Evolutionary conservation across 53 echinoderm and acorn worm genomes (phyloP), one percentile per base, ranked within the genome.

Genomic region (Apostichopus leukothele): DNA sequence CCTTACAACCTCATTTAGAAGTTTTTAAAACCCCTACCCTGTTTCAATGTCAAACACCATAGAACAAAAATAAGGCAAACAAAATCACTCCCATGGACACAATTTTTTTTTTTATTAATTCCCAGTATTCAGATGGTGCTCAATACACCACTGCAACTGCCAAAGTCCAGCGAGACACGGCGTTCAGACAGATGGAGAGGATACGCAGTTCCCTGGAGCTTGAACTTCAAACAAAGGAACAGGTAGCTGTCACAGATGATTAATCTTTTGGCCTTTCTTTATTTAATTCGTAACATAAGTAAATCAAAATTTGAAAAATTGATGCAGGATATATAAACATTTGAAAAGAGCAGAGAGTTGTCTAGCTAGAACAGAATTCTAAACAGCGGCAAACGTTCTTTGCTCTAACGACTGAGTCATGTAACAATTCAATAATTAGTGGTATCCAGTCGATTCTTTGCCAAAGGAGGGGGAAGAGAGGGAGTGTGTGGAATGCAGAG

Each of bases 101-200:
- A 39, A 39, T 25, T 23, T 39, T 39, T 39, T 2, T 39, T 39
- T 2, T 39, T 39, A 3, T 63, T 71, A 6, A n/a, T 71, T 19
- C 1, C 16, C 71, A 71, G 71, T 71, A n/a, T 19, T 71, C 71
- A 16, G 88, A 87, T 53, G 88, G 75, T 52, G 88, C 75, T 53
- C 74, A 75, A 75, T 87, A 75, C 75, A 75, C 88, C 53, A 88
- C 67, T 55, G 93, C 99, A 11, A 96, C 99, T 75, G 96, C 99
- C 74, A 99, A 93, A 90, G 96, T 95, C 22, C 99, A 99, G 89
- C 87, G 98, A 83, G 99, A 99, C 86, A 96, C 94, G 63, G 99
- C 99, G 1, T 87, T 94, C 74, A 90, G 99, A 74, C 96, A 99
- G 88, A 88, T 99, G 73, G 95, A 96, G 74, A 94, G 96, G 86